Evolutionary conservation across 2,113 vertebrate species (phyloP), one percentile per base, ranked within the genome.

Genomic region (Chloebia gouldiae): DNA sequence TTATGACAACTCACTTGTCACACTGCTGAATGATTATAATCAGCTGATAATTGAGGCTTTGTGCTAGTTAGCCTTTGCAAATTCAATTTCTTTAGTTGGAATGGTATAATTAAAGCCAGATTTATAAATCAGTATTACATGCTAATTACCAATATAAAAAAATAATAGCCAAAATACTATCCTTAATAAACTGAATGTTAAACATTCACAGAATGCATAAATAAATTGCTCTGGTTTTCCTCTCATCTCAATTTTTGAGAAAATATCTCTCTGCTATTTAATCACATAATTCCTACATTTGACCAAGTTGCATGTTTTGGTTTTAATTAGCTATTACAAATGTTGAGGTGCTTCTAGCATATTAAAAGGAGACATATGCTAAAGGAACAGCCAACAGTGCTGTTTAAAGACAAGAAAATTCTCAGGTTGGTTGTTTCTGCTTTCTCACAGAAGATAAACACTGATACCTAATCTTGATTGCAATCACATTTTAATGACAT

Each of bases 101-200:
- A 92, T 91, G 17, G 14, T 66, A 80, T 95, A 66, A 45, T 90
- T 96, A 95, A 42, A 40, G 44, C 49, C 68, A 94, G 90, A 92
- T 90, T 94, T 96, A 86, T 92, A 97, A 94, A 96, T 96, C 88
- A 93, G 57, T 94, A 96, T 72, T 84, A 63, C 87, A 56, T 87
- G 40, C 24, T 96, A 95, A 97, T 96, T 97, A 95, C 76, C 64
- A 97, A 85, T 95, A 97, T 93, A 75, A 97, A 40, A 97, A 97
- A 93, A 94, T 90, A 96, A 92, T 95, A 84, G 71, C 68, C 90
- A 90, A 95, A 97, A 87, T 96, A 86, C 51, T 88, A 13, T 77
- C 42, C 70, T 78, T 81, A 92, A 93, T 94, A 96, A 95, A 96
- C 90, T 72, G 63, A 82, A 70, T 30, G 30, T 56, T 97, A 87